Conservation (phyloP, 2,113 vertebrate genomes). For the Alexandromys fortis region DNA sequence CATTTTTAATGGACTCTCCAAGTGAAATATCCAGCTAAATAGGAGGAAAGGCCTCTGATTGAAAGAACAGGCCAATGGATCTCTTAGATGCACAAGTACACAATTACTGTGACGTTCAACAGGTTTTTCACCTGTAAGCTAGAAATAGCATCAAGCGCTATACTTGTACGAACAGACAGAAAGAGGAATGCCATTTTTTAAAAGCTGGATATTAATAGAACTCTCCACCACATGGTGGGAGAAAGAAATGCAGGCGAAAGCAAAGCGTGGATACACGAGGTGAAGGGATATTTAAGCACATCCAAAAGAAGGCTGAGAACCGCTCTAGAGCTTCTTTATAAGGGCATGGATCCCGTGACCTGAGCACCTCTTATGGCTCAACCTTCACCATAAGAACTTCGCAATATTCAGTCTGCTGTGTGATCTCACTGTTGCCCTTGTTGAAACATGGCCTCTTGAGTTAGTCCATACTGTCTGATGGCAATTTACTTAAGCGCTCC, state of each 20-base stretch:
- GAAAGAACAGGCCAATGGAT: not conserved
- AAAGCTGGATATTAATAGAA: not conserved
- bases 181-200: not conserved
- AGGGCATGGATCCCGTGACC: no score
- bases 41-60: not conserved
- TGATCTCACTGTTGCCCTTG: not conserved
- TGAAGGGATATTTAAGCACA: not conserved
- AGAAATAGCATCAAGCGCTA: not conserved
- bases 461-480: not conserved
- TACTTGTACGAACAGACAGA: not conserved
- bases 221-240: not conserved
- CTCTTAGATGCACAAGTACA: not conserved
- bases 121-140: not conserved
- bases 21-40: not conserved
- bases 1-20: not conserved
- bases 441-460: not conserved
- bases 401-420: not conserved
- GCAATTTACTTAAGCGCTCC: not conserved
- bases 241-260: not conserved
- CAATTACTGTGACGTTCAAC: not conserved
- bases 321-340: no score
- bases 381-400: no score
- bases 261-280: not conserved
- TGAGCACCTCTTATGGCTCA: no score
- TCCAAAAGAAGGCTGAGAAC: not conserved